Base-by-base conservation (phyloP, 2,113 vertebrate genomes). In the Piaya cayana region DNA sequence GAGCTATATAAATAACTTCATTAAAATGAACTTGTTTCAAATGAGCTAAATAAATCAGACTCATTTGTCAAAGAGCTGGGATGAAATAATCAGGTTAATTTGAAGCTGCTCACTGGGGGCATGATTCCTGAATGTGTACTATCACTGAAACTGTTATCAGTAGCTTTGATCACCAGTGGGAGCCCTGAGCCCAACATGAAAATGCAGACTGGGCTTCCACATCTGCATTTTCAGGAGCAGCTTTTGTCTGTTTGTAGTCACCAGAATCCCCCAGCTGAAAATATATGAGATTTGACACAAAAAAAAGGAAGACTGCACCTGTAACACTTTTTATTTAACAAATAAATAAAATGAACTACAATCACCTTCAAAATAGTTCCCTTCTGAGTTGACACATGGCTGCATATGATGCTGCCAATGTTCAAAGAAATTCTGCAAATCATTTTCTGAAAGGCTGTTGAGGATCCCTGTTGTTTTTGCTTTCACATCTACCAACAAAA, bases 61-160 rank as follows among this genome's bases (percentile, higher is more conserved):
- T 94, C 92, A 58, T 95, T 96, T 96, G 72, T 96, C 92, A 92
- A 88, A 93, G 94, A 86, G 69, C 77, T 88, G 86, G 90, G 49
- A 53, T 96, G 95, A 95, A 97, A 94, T 96, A 96, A 96, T 93
- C 92, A 94, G 82, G 92, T 96, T 96, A 95, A 96, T 97, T 93
- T 96, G 96, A 94, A 96, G 49, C 95, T 88, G 49, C 69, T 90
- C 17, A 0, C 86, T 86, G 45, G 0, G 39, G 82, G 76, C 23
- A 77, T 5, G 15, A 43, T 81, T 92, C 69, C 72, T 90, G 90
- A 95, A 88, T 92, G 78, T 81, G 23, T 78, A 92, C 68, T n/a
- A 49, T 42, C 8, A 5, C 26, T 43, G 63, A 47, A 78, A 52
- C n/a, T 64, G 68, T 47, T 18, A 29, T 52, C 47, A 50, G 55